Evolutionary conservation across 2,797 vertebrate species (phyloP), one percentile per base, ranked within the genome.

Genomic region (Xenops minutus): DNA sequence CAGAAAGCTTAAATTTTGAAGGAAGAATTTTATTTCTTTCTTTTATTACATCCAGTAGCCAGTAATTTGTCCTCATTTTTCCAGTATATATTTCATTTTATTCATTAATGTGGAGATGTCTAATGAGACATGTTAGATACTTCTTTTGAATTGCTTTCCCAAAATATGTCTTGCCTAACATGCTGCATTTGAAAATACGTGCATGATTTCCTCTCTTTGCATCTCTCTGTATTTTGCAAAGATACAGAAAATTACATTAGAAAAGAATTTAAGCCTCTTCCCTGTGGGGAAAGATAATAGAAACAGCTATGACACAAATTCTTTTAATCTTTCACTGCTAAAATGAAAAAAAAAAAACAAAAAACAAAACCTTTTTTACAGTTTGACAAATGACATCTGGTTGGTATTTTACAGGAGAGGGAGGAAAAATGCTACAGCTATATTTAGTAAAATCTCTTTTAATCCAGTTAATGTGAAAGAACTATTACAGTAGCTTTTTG

Each of bases 191-290:
- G 80, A 74, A 82, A 75, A 54, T 91, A 84, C 37, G 54, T 63
- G 52, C 11, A 51, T 34, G 36, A 32, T 68, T 91, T 93, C 51
- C 90, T 84, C 52, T 89, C 63, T 93, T 93, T 63, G 48, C 77
- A 3, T 89, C 43, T 81, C 51, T 39, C 13, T 52, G 56, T 80
- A 66, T 80, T 86, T 95, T 93, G 55, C 79, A 44, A 91, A 94
- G 46, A 76, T 84, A 51, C 24, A 37, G 68, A 78, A 95, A 97
- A 96, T 96, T 92, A 74, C 72, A 63, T 93, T 73, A 93, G 71
- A 94, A 91, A 95, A 95, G 1, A 94, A 96, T 96, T 93, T 97
- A 89, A 94, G 58, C 91, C 59, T 85, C 78, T 90, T 87, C 77
- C 73, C 58, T 92, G 9, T 83, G 64, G 79, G 82, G 51, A 95